Base-by-base conservation (phyloP, 2,113 vertebrate species). In the Microcebus jonahi region DNA sequence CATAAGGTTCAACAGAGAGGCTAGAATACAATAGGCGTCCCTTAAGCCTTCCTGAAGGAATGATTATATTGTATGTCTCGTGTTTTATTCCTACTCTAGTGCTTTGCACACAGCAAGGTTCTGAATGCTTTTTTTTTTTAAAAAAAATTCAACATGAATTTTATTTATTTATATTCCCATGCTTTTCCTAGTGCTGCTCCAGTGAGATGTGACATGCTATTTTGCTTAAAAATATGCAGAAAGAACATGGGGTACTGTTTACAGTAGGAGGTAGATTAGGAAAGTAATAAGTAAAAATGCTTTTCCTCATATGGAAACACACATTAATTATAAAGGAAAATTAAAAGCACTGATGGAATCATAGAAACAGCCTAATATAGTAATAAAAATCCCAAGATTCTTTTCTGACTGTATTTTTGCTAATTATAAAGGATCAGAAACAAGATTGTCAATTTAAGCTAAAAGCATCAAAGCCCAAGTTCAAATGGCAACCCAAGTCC, bases 261-360 rank as follows among this genome's bases (percentile, higher is more conserved):
- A 34, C 29, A 8, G 42, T 63, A 53, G 73, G 83, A 59, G 39
- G 70, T 61, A 71, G 81, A 70, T 71, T 81, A 81, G 42, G 45
- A 84, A 90, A 84, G 57, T 63, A 48, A 77, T 77, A 90, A 68
- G 75, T 73, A 90, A 96, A 92, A 6, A 88, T 3, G 42, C 1
- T 55, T 65, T 59, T 76, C 18, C 34, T 92, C 50, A 18, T 65
- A 6, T 29, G 23, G 83, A 88, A 88, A 53, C 4, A 50, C 29
- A 90, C 53, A 59, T 86, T 42, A 80, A 76, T 88, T 68, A 61
- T n/a, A 71, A 86, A 94, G n/a, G 45, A 90, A 85, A 76, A 86
- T 25, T 31, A 55, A 53, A 94, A 89, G 59, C 55, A 15, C 17
- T 2, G 15, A 70, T n/a, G 50, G n/a, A 84, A 82, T 63, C 77